phyloP scores from a whole-genome alignment of 2,113 vertebrate genomes.

The Clarias gariepinus region DNA sequence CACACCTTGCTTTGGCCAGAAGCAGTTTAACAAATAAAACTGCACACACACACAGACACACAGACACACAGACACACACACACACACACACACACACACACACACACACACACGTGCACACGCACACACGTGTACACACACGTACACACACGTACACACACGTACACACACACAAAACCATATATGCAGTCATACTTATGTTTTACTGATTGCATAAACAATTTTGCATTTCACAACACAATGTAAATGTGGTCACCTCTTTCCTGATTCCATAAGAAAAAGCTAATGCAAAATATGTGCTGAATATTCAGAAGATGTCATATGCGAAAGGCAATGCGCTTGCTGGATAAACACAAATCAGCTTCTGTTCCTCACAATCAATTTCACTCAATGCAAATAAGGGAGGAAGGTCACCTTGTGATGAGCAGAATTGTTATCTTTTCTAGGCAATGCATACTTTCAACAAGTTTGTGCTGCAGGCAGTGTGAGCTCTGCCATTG shows the following conservation, averaged over 20 bases:
- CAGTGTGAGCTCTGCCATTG: slow-evolving; percentile 38
- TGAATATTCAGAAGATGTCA: slow-evolving; percentile 69
- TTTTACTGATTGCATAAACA: slow-evolving; percentile 38
- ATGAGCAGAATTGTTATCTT: slow-evolving; percentile 46
- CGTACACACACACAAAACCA: neutral
- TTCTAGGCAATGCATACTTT: slow-evolving; percentile 52
- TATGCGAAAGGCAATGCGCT: slow-evolving; percentile 49
- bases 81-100: neutral
- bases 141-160: neutral
- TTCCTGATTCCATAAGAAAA: slow-evolving; percentile 49
- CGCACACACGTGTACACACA: too few species aligned
- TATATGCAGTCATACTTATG: slow-evolving; percentile 37
- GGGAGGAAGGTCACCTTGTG: slow-evolving; percentile 67
- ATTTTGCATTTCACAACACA: slow-evolving; percentile 51
- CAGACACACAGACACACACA: neutral
- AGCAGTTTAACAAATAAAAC: neutral
- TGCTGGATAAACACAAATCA: slow-evolving; percentile 69
- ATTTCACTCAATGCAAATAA: slow-evolving; percentile 70
- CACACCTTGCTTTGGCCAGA: neutral
- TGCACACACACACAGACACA: too few species aligned
- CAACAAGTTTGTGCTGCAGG: slow-evolving; percentile 36
- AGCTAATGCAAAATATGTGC: slow-evolving; percentile 53
- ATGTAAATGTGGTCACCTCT: slow-evolving; percentile 64
- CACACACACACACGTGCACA: too few species aligned
- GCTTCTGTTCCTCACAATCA: slow-evolving; percentile 61